These are phyloP conservation scores for Ochlodes sylvanus DNA, from an alignment of 2,888 invertebrate genomes.

Conservation along the genomic window DNA sequence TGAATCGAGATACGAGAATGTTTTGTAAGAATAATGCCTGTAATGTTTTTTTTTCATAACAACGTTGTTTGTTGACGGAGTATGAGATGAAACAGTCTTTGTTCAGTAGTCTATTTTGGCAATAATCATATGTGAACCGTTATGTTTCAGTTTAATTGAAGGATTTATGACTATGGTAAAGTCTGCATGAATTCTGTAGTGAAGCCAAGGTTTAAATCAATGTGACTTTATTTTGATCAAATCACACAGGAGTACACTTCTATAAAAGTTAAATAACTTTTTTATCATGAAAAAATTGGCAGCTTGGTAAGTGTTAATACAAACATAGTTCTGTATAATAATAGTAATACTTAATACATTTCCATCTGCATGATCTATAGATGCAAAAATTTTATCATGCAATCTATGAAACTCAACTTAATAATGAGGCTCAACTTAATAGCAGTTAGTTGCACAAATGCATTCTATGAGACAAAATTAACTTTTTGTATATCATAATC, in stretches of 20 bases:
- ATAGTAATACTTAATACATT: too few species aligned
- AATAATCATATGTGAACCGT: conserved; percentile 10
- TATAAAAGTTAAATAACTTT: not conserved
- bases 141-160: conserved; percentile 14
- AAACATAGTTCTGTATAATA: too few species aligned
- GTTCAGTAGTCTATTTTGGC: conserved; percentile 34
- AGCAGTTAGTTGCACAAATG: too few species aligned
- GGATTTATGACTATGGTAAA: conserved; percentile 1
- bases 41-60: conserved; percentile 15
- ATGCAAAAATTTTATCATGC: too few species aligned
- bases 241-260: conserved; percentile 7
- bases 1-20: conserved; percentile 12
- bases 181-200: not conserved
- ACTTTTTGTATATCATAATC: too few species aligned
- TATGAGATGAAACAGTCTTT: conserved; percentile 26
- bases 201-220: not conserved
- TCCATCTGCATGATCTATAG: too few species aligned
- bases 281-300: conserved; percentile 55
- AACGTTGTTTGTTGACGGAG: conserved; percentile 25
- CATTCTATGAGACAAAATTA: too few species aligned
- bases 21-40: conserved; percentile 5
- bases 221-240: not conserved
- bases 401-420: too few species aligned
- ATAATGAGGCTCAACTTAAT: too few species aligned
- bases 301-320: conserved; percentile 69